A percentile compares a stretch with the other conserved stretches of the same genome.
Evolutionary conservation across 1,140 invertebrate species (phyloP).

Genomic region (Heliconius eleuchia): DNA sequence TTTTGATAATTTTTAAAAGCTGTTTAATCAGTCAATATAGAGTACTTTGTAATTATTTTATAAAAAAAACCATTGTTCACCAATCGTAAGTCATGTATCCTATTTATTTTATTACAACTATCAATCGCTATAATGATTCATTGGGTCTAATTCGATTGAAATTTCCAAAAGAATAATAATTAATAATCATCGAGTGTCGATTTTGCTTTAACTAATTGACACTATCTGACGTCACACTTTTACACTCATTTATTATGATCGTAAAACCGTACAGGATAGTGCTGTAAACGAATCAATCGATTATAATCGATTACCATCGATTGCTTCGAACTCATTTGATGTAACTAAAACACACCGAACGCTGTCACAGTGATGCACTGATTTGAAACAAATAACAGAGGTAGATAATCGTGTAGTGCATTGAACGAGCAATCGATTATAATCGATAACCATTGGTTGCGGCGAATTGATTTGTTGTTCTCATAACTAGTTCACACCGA

Average conservation of each 20-base stretch:
- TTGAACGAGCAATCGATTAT: neutral
- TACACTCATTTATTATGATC: no score
- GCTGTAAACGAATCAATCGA: neutral
- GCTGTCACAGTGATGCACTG: neutral
- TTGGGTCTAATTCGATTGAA: no score
- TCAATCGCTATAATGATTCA: neutral
- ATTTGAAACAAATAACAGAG: neutral
- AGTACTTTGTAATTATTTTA: neutral
- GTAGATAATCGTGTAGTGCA: neutral
- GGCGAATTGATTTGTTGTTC: neutral
- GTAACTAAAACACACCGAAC: neutral
- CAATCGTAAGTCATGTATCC: neutral
- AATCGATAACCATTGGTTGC: neutral
- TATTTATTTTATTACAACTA: neutral
- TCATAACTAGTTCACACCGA: neutral
- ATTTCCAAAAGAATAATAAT: no score
- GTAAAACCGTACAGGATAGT: no score
- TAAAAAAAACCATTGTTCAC: neutral
- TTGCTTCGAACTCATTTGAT: neutral
- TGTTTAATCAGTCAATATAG: neutral
- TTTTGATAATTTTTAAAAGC: neutral
- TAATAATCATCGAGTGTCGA: no score
- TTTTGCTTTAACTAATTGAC: no score
- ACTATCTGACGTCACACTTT: no score
- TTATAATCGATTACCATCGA: conserved; percentile 6